These are phyloP conservation scores for Ispidina lecontei DNA, from an alignment of 2,797 vertebrate species.

Conservation along the genomic window DNA sequence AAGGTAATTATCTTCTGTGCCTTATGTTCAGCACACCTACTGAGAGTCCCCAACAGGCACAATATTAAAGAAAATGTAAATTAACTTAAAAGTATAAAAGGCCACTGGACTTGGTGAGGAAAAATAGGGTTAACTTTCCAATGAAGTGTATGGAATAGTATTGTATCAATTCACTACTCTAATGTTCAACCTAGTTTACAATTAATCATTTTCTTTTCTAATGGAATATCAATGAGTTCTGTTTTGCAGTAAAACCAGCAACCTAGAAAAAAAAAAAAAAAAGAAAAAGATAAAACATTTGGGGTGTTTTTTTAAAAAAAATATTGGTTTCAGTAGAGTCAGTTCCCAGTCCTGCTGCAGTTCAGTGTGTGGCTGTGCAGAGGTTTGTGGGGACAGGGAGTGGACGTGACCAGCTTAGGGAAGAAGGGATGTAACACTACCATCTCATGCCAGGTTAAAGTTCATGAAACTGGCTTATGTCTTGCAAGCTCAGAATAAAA, in stretches of 20 bases:
- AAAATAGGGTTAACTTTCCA: not conserved
- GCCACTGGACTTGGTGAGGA: not conserved
- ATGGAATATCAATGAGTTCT: not conserved
- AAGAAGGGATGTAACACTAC: not conserved
- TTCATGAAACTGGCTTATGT: not conserved
- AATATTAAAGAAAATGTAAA: conserved; percentile 1
- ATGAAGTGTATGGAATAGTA: not conserved
- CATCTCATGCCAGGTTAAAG: not conserved
- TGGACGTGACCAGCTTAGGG: not conserved
- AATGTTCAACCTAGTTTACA: not conserved
- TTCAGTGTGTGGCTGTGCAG: not conserved
- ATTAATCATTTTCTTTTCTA: not conserved
- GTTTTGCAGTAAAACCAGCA: not conserved
- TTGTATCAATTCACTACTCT: not conserved
- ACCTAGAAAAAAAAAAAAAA: not conserved
- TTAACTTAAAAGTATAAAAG: not conserved
- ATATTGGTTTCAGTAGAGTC: not conserved
- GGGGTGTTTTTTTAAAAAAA: accelerated
- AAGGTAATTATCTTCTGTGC: conserved; percentile 4
- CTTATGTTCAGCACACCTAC: not conserved
- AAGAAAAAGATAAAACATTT: not conserved
- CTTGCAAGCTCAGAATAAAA: not conserved
- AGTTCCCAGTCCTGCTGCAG: not conserved
- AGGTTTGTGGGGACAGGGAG: not conserved
- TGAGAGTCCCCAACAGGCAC: not conserved